Conservation (phyloP, 2,888 invertebrate species). For the Thereva nobilitata region DNA sequence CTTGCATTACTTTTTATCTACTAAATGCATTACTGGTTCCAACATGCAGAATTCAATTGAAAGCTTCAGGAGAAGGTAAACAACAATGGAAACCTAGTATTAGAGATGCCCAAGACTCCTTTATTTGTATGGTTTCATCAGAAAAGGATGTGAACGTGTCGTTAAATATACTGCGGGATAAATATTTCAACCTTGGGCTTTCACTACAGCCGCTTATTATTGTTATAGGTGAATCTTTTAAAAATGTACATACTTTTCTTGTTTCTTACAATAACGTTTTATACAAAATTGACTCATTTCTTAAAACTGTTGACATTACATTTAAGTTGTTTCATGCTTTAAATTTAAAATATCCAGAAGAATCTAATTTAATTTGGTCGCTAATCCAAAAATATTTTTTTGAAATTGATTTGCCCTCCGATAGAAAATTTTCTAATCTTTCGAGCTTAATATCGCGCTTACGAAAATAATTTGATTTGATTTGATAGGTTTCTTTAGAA, state of each 20-base stretch:
- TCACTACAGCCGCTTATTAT: neutral
- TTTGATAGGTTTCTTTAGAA: no score
- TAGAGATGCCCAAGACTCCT: neutral
- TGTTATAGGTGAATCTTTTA: neutral
- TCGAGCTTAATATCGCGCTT: neutral
- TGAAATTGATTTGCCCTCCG: neutral
- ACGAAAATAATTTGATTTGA: neutral
- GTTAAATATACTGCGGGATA: neutral
- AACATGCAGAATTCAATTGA: neutral
- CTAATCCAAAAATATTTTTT: constrained; percentile 2
- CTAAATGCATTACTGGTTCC: neutral
- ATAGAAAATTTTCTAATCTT: neutral
- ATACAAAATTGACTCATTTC: neutral
- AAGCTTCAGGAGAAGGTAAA: neutral
- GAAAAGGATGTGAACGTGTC: neutral
- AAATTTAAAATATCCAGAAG: neutral
- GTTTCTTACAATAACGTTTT: constrained; percentile 1
- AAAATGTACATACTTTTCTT: neutral
- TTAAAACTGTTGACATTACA: neutral
- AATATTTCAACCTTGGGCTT: neutral
- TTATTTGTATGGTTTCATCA: neutral
- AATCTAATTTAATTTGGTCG: neutral
- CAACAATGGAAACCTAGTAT: constrained; percentile 1
- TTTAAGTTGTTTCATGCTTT: constrained; percentile 7
- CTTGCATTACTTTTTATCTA: neutral